Base-by-base conservation (phyloP, 1,140 invertebrate genomes). In the Ostrea denselamellosa region DNA sequence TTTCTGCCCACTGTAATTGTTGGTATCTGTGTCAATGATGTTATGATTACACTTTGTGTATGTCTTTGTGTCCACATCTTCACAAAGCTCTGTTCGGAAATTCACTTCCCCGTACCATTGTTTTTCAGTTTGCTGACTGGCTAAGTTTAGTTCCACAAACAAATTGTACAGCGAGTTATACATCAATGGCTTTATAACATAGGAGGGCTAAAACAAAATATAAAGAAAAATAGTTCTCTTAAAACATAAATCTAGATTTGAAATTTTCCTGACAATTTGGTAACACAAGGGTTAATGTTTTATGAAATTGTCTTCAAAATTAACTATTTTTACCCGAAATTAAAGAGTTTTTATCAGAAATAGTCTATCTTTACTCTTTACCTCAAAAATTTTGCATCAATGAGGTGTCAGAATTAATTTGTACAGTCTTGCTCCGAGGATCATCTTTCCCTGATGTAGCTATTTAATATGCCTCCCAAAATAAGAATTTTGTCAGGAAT, bases 111-210 rank as follows among this genome's bases (percentile, higher is more conserved):
- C 88, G 71, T 85, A 83, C 88, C 90, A 82, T 65, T 51, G 25
- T 62, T 62, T 77, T 12, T 34, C 28, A 4, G 25, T 77, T 17
- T 34, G 25, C 28, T 25, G 68, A 77, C 28, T 77, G 25, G 28
- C 68, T 44, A 53, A 77, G 56, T 88, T n/a, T 44, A 92, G 85
- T 14, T 89, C 81, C 2, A 91, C 77, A 19, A 77, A 34, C 4
- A 92, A 83, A 51, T 81, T 53, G 77, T 92, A 92, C 8, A 87
- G n/a, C 2, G 92, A 86, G 85, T 90, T 91, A 56, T 88, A 92
- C 22, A 89, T 53, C 44, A 91, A 81, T 0, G 87, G 58, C 12
- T 88, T 65, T 8, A 91, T 62, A 8, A 8, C 85, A 19, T 88
- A 86, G 0, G 83, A 82, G 5, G 91, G 90, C 92, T 92, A 87